Evolutionary conservation across 2,888 invertebrate species (phyloP).

Genomic region (Seira musarum): DNA sequence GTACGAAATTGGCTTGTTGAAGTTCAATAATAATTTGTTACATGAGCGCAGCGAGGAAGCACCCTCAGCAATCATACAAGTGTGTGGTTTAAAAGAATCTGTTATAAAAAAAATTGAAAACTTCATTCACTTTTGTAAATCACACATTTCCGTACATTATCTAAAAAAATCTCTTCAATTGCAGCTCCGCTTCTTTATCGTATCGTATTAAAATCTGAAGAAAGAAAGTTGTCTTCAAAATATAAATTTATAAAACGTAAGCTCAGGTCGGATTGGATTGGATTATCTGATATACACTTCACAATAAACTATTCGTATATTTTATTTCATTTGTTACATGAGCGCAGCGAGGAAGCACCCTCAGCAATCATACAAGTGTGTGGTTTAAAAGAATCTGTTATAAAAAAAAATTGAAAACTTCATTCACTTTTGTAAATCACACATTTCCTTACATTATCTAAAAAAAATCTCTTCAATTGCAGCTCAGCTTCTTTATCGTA

Average conservation of each 20-base stretch:
- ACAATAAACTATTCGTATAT: too few relatives aligned
- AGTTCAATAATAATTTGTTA: conserved; percentile 33
- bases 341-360: not conserved
- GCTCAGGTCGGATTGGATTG: not conserved
- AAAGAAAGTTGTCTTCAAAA: not conserved
- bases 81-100: conserved; percentile 1
- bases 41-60: not conserved
- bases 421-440: not conserved
- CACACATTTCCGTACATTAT: not conserved
- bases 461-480: not conserved
- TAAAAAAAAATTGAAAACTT: not conserved
- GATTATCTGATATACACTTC: too few relatives aligned
- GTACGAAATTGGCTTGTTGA: conserved; percentile 15
- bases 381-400: not conserved
- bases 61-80: not conserved
- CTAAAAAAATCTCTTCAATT: conserved; percentile 6
- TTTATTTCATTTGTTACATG: conserved; percentile 22
- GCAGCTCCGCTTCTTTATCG: not conserved
- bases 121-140: not conserved
- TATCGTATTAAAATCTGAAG: not conserved
- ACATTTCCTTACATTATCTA: not conserved
- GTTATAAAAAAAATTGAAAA: not conserved
- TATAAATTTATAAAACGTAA: not conserved
- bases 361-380: not conserved
- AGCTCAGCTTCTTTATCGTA: not conserved